phyloP scores from a whole-genome alignment of 2,797 vertebrate species.

The Macropodus opercularis region DNA sequence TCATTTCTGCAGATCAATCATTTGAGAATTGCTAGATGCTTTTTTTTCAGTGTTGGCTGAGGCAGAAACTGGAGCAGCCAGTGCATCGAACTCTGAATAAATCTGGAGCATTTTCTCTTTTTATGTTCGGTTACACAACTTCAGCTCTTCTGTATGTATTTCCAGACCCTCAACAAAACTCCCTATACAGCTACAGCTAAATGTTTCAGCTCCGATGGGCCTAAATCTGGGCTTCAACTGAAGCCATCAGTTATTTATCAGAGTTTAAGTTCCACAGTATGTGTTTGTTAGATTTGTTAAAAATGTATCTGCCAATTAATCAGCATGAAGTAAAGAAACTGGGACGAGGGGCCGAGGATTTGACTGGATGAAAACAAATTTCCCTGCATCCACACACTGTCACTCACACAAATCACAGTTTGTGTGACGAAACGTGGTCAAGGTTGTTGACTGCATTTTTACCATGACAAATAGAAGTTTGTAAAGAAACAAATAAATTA shows the following conservation, averaged over 20 bases:
- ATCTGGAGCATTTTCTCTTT: neutral
- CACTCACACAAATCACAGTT: constrained; percentile 15
- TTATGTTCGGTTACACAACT: constrained; percentile 31
- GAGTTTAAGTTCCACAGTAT: constrained; percentile 27
- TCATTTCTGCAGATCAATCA: too few relatives aligned
- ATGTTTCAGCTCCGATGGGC: constrained; percentile 32
- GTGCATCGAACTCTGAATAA: constrained; percentile 12
- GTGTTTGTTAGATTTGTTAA: constrained; percentile 29
- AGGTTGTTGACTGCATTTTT: constrained; percentile 55
- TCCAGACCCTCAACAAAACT: constrained; percentile 59
- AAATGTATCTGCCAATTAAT: constrained; percentile 38
- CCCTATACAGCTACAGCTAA: constrained; percentile 33
- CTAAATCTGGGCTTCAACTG: constrained; percentile 4
- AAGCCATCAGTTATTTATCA: constrained; percentile 13
- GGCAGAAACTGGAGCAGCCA: constrained; percentile 36
- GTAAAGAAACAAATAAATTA: constrained; percentile 71
- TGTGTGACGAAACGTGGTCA: constrained; percentile 39
- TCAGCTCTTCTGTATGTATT: constrained; percentile 57
- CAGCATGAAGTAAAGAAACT: constrained; percentile 37
- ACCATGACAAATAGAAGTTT: constrained; percentile 59
- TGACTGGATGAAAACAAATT: constrained; percentile 1
- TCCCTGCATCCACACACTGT: constrained; percentile 12
- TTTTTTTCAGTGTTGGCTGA: constrained; percentile 16
- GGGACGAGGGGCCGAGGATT: constrained; percentile 13
- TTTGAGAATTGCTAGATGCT: too few relatives aligned